A percentile compares a stretch with the other conserved stretches of the same genome.
Conservation (phyloP, 53 echinoderm and acorn worm genomes). For the Pentamera pediparva region DNA sequence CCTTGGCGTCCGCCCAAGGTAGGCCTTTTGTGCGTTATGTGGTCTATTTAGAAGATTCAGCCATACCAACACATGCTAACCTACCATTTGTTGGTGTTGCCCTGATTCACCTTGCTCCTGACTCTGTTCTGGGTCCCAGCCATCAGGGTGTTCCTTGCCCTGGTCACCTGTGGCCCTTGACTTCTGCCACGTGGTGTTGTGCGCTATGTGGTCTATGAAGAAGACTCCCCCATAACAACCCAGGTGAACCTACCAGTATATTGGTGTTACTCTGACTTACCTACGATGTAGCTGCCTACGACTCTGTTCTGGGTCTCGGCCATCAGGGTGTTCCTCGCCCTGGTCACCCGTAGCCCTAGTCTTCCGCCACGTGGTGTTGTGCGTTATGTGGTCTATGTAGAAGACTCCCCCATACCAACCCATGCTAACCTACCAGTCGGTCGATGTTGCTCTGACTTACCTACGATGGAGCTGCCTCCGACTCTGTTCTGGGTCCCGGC, state of each 20-base stretch:
- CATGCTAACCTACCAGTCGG: slow-evolving; percentile 96
- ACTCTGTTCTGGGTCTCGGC: slow-evolving; percentile 71
- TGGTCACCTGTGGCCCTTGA: slow-evolving; percentile 51
- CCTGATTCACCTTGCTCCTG: too few species aligned
- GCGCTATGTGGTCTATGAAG: slow-evolving; percentile 83
- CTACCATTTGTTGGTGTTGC: too few species aligned
- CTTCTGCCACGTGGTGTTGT: slow-evolving; percentile 88
- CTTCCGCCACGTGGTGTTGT: slow-evolving; percentile 86
- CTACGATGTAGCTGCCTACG: slow-evolving; percentile 85
- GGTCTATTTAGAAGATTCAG: slow-evolving; percentile 92
- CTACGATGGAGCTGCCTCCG: slow-evolving; percentile 85
- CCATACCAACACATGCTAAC: slow-evolving; percentile 93
- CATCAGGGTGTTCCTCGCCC: slow-evolving; percentile 48
- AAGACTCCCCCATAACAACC: slow-evolving; percentile 93
- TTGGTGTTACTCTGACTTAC: too few species aligned
- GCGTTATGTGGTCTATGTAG: slow-evolving; percentile 85
- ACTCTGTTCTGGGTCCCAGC: slow-evolving; percentile 71
- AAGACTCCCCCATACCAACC: slow-evolving; percentile 94
- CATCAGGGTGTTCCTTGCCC: slow-evolving; percentile 50
- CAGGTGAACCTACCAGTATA: too few species aligned
- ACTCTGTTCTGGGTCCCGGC: slow-evolving; percentile 71
- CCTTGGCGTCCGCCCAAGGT: slow-evolving; percentile 82
- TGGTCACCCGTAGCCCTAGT: slow-evolving; percentile 38
- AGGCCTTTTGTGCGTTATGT: slow-evolving; percentile 69
- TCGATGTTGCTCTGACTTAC: too few species aligned